Evolutionary conservation across 2,113 vertebrate genomes (phyloP).

Genomic region (Abramis brama): DNA sequence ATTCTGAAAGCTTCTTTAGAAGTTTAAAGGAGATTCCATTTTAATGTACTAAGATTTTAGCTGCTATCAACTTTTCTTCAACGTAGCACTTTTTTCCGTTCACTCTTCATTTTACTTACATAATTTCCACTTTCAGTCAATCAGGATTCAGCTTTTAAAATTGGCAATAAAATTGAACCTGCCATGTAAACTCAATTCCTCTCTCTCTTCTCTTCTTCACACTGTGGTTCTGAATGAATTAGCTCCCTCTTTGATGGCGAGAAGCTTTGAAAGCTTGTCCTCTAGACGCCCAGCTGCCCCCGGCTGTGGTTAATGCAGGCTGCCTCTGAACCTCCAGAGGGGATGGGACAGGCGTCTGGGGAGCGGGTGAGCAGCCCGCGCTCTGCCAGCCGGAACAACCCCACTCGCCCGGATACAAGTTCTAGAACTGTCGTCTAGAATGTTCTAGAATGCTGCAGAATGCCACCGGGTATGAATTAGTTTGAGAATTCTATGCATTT

Average conservation of each 20-base stretch:
- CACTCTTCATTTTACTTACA: not conserved
- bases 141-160: not conserved
- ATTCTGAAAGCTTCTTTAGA: not conserved
- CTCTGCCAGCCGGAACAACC: constrained; percentile 19
- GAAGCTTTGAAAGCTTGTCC: constrained; percentile 36
- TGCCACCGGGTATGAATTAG: not conserved
- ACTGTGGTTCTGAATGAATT: constrained; percentile 35
- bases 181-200: not conserved
- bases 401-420: not conserved
- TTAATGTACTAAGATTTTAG: not conserved
- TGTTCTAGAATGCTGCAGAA: not conserved
- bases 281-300: constrained; percentile 30
- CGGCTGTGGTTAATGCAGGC: constrained; percentile 27
- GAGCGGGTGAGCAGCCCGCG: not conserved
- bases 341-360: constrained; percentile 2
- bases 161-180: constrained; percentile 23
- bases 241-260: constrained; percentile 42
- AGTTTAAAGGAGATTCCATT: not conserved
- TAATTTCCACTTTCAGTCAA: not conserved
- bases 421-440: constrained; percentile 22
- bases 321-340: constrained; percentile 5
- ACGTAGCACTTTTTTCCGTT: not conserved
- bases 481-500: constrained; percentile 8
- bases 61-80: not conserved
- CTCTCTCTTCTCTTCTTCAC: constrained; percentile 17